Conservation (phyloP, 2,888 invertebrate species). For the Drosophila stalkeri region DNA sequence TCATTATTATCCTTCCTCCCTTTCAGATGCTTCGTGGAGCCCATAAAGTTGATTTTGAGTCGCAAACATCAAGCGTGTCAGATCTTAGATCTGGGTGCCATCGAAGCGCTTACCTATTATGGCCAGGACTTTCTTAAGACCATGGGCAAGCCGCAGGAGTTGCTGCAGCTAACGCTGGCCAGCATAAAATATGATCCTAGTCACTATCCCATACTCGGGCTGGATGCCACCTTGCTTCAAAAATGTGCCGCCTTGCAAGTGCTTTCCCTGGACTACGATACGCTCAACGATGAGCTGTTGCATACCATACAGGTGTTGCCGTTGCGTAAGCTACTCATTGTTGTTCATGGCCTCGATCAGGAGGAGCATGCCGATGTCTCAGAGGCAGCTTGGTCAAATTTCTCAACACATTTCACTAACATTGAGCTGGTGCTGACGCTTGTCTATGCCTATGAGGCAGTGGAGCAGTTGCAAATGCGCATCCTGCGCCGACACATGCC, state of each 20-base stretch:
- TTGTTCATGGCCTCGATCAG: constrained; percentile 89
- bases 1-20: background rate
- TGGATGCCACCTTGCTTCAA: constrained; percentile 86
- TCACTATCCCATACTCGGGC: constrained; percentile 87
- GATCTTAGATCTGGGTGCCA: constrained; percentile 84
- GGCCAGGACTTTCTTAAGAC: constrained; percentile 84
- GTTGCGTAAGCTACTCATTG: constrained; percentile 88
- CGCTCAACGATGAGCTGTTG: constrained; percentile 83
- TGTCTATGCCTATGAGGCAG: constrained; percentile 90
- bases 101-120: constrained; percentile 84
- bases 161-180: constrained; percentile 89
- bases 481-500: constrained; percentile 90
- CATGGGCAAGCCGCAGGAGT: constrained; percentile 86
- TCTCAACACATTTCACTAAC: constrained; percentile 84
- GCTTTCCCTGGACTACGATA: constrained; percentile 84
- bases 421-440: constrained; percentile 83
- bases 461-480: constrained; percentile 87
- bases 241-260: constrained; percentile 88
- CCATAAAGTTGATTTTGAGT: constrained; percentile 82
- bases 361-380: constrained; percentile 88
- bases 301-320: constrained; percentile 83
- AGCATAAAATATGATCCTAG: constrained; percentile 91
- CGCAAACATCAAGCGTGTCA: constrained; percentile 82
- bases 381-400: constrained; percentile 88
- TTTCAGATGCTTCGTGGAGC: constrained; percentile 83